Conservation (phyloP, 2,797 vertebrate genomes). For the Erithacus rubecula region DNA sequence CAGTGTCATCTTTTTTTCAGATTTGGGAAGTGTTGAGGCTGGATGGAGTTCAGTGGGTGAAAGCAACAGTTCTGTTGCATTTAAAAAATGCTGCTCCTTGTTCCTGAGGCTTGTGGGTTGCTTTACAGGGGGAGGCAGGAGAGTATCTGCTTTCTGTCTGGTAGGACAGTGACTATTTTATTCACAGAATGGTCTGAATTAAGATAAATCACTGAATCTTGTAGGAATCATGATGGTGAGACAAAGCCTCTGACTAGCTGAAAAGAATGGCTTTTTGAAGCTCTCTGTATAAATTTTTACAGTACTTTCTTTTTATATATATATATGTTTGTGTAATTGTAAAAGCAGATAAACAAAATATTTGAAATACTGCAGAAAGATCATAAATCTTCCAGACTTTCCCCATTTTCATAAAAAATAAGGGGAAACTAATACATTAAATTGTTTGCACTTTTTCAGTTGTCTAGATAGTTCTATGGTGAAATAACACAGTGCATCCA, state of each 20-base stretch:
- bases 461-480: background rate
- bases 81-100: background rate
- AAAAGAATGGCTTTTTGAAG: background rate
- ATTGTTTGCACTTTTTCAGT: background rate
- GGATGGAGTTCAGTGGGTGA: background rate
- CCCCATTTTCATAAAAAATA: background rate
- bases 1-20: background rate
- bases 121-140: background rate
- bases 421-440: background rate
- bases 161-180: background rate
- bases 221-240: background rate
- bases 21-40: slow-evolving; percentile 29
- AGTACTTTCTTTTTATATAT: background rate
- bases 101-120: background rate
- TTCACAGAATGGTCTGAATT: background rate
- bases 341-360: background rate
- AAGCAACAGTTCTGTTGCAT: background rate
- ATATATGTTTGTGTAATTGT: background rate
- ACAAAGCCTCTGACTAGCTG: background rate
- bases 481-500: background rate
- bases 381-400: background rate
- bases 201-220: background rate
- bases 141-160: background rate
- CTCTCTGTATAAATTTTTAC: background rate
- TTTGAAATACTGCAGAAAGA: background rate